These are phyloP conservation scores for Gallinago solitaria DNA, from an alignment of 2,797 vertebrate species.

Conservation along the genomic window DNA sequence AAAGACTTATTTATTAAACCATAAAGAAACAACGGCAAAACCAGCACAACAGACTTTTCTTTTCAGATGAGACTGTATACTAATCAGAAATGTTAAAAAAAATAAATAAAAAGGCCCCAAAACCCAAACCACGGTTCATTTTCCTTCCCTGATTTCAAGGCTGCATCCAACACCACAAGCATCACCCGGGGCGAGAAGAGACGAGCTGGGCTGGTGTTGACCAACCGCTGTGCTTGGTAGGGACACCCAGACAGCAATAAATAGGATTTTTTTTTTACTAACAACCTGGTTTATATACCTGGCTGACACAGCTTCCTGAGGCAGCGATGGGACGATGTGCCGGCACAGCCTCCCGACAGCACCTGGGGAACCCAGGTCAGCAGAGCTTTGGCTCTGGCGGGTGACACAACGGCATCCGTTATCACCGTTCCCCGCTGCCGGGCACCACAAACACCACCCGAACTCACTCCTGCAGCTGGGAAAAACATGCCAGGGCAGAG, in stretches of 20 bases:
- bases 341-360: background rate
- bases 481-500: background rate
- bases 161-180: background rate
- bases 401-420: background rate
- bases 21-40: background rate
- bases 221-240: accelerated
- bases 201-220: background rate
- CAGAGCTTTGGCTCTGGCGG: background rate
- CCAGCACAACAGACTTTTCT: background rate
- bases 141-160: background rate
- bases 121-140: background rate
- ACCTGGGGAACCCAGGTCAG: background rate
- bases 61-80: background rate
- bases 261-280: accelerated
- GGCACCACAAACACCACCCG: background rate
- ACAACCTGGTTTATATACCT: background rate
- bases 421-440: background rate
- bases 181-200: background rate
- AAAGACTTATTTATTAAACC: background rate
- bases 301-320: accelerated
- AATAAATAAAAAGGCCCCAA: background rate
- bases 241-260: background rate
- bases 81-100: background rate
- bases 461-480: background rate
- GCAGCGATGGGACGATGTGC: background rate